Percentiles rank a stretch among this genome's conserved stretches.
Conservation (phyloP, 1,140 invertebrate genomes). For the Lordiphosa mommai region DNA sequence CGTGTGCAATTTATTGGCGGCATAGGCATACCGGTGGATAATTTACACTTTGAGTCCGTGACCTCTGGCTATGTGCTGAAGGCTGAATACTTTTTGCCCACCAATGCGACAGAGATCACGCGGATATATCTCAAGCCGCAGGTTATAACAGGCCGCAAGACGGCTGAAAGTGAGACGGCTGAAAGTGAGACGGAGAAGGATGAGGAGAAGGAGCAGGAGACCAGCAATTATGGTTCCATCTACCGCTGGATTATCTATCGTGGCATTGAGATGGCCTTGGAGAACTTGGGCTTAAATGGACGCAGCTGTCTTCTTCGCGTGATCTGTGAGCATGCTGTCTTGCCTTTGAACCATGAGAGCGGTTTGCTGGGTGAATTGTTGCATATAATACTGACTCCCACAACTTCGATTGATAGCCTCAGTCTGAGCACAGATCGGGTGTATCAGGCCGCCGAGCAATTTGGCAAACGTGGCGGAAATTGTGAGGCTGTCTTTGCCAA, state of each 20-base stretch:
- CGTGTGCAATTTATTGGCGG: constrained; percentile 75
- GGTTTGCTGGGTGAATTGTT: constrained; percentile 86
- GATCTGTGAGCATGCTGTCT: constrained; percentile 87
- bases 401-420: constrained; percentile 43
- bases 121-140: constrained; percentile 54
- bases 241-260: constrained; percentile 76
- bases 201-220: not conserved
- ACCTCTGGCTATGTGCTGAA: constrained; percentile 78
- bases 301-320: constrained; percentile 85
- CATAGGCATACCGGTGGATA: constrained; percentile 73
- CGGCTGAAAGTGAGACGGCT: constrained; percentile 6
- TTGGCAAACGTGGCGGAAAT: constrained; percentile 40
- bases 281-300: constrained; percentile 83
- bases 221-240: constrained; percentile 26
- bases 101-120: constrained; percentile 49
- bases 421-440: constrained; percentile 25
- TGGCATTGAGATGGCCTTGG: constrained; percentile 60
- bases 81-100: constrained; percentile 74
- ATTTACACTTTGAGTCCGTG: constrained; percentile 67
- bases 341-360: constrained; percentile 83
- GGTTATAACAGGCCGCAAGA: constrained; percentile 31
- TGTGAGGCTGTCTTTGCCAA: constrained; percentile 32
- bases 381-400: constrained; percentile 84
- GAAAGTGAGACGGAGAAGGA: constrained; percentile 7
- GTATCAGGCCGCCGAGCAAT: constrained; percentile 45